These are phyloP conservation scores for Pristionchus fissidentatus DNA, from an alignment of 2,888 invertebrate species.

Conservation along the genomic window DNA sequence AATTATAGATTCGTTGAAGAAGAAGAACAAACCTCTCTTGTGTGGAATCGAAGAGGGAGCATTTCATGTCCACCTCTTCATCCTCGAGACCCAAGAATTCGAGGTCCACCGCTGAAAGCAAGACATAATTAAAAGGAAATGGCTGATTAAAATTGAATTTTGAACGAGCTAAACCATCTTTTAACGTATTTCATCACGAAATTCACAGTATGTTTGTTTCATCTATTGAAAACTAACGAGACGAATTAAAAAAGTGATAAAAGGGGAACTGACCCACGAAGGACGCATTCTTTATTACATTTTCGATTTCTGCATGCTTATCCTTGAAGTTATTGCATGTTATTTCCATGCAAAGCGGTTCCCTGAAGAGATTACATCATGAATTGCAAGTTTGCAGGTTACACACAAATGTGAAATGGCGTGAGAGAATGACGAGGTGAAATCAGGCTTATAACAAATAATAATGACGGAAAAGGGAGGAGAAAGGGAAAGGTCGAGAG, in stretches of 20 bases:
- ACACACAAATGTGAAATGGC: not conserved
- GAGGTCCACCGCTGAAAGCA: slow-evolving; percentile 41
- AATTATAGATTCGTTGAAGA: not conserved
- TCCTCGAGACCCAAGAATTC: slow-evolving; percentile 50
- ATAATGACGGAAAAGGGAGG: not conserved
- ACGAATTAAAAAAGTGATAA: not conserved
- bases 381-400: slow-evolving; percentile 9
- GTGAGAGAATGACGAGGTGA: not conserved
- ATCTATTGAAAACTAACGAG: not conserved
- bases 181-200: not conserved
- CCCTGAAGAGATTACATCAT: slow-evolving; percentile 10
- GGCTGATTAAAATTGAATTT: not conserved
- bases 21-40: slow-evolving; percentile 44
- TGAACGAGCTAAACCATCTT: not conserved
- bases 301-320: slow-evolving; percentile 40
- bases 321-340: slow-evolving; percentile 47
- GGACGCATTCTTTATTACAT: slow-evolving; percentile 46
- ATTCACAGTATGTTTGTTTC: not conserved
- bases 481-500: not conserved
- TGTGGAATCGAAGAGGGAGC: slow-evolving; percentile 48
- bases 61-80: slow-evolving; percentile 37
- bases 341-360: slow-evolving; percentile 50
- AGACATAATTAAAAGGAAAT: not conserved
- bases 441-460: not conserved
- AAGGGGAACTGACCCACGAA: slow-evolving; percentile 36